Conservation (phyloP, 2,888 invertebrate species). For the Cephus nigrinus region DNA sequence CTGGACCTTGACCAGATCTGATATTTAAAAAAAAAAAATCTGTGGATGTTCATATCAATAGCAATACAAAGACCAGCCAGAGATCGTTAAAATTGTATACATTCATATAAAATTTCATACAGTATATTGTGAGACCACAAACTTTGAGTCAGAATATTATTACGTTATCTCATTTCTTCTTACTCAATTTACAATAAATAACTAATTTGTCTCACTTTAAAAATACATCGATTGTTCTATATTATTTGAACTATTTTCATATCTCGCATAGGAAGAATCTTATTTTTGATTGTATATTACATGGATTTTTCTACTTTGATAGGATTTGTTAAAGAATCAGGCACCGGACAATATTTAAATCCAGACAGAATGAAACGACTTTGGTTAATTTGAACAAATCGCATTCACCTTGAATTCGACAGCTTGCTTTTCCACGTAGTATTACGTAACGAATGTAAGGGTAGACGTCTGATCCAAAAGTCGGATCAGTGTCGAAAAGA, state of each 20-base stretch:
- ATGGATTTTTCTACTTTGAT: background rate
- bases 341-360: background rate
- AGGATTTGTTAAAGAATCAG: background rate
- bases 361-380: background rate
- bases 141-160: background rate
- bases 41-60: too few relatives aligned
- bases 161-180: background rate
- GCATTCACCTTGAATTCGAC: background rate
- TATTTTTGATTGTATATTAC: background rate
- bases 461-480: background rate
- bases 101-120: background rate
- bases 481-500: background rate
- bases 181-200: too few relatives aligned
- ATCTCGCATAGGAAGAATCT: too few relatives aligned
- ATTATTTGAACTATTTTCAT: too few relatives aligned
- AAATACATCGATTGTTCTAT: too few relatives aligned
- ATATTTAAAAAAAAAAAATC: background rate
- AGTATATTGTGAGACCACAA: background rate
- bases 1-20: background rate
- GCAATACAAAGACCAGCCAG: background rate
- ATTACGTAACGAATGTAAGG: background rate
- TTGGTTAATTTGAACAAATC: conserved; percentile 4
- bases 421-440: background rate
- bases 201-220: too few relatives aligned
- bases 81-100: background rate